Conservation (phyloP, 2,113 vertebrate genomes). For the Rutilus rutilus region DNA sequence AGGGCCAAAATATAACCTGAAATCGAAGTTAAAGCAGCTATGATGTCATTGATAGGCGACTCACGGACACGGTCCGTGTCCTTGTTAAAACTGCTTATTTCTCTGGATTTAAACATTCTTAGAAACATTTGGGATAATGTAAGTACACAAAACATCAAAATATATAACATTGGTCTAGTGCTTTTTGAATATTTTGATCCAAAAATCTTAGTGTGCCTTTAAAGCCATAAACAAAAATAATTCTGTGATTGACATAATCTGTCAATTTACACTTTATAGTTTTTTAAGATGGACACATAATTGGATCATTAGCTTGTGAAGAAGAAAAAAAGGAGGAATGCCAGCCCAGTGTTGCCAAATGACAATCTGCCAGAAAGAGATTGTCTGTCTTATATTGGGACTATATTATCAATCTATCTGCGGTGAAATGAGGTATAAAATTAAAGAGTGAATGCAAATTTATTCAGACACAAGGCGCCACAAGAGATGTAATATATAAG, state of each 20-base stretch:
- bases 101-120: no score
- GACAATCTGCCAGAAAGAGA: slow-evolving; percentile 32
- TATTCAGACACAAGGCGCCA: background rate
- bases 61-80: no score
- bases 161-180: no score
- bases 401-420: slow-evolving; percentile 15
- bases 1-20: no score
- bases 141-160: no score
- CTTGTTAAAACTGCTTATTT: no score
- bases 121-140: no score
- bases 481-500: background rate
- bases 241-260: slow-evolving; percentile 5
- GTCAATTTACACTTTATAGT: no score
- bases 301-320: slow-evolving; percentile 17
- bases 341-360: slow-evolving; percentile 20
- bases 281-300: slow-evolving; percentile 21
- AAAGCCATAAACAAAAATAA: background rate
- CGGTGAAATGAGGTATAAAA: slow-evolving; percentile 14
- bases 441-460: background rate
- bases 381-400: slow-evolving; percentile 4
- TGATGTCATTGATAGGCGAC: no score
- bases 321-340: background rate
- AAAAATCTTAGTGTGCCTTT: background rate
- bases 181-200: no score
- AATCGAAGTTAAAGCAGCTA: no score